Evolutionary conservation across 2,113 vertebrate species (phyloP), one percentile per base, ranked within the genome.

Genomic region (Indicator maculatus): DNA sequence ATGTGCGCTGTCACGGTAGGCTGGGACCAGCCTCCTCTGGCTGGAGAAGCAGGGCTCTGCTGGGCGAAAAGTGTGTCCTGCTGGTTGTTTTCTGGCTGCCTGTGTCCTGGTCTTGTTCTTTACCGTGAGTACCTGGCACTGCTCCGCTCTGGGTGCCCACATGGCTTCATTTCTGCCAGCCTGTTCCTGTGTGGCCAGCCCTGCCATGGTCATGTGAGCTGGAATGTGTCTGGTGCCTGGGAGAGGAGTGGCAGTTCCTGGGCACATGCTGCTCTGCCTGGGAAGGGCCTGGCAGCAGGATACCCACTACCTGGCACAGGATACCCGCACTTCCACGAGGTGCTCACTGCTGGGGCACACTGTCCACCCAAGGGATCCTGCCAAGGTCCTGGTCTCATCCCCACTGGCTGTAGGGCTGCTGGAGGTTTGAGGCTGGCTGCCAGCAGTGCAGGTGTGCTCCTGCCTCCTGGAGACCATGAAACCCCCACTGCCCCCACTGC

Each of bases 381-480:
- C 39, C 0, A 0, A 8, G 64, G 15, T 33, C 4, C 50, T 4
- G 10, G 33, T 15, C 71, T 44, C 15, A 6, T 16, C 45, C 50
- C 71, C 16, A 3, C 16, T 0, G 8, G 15, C 3, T 3, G 20
- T 41, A 33, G 27, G 8, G 73, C 73, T 64, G 44, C 61, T 26
- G 72, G 55, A n/a, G 74, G 24, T 59, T 58, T 0, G 19, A 21
- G 45, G 27, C 31, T 31, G 13, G 58, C 26, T 86, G 44, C 36
- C 63, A 21, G 67, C 53, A 55, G 78, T 28, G 3, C 36, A 3
- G 45, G 55, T 39, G 4, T 6, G 26, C 64, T 73, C 4, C 45
- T 76, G 67, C 52, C 65, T 76, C 12, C 33, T 0, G 0, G 50
- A 52, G 31, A 47, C 39, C 28, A 0, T 1, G 11, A 2, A 13